Evolutionary conservation across 2,113 vertebrate genomes (phyloP).

Genomic region (Syrmaticus mikado): DNA sequence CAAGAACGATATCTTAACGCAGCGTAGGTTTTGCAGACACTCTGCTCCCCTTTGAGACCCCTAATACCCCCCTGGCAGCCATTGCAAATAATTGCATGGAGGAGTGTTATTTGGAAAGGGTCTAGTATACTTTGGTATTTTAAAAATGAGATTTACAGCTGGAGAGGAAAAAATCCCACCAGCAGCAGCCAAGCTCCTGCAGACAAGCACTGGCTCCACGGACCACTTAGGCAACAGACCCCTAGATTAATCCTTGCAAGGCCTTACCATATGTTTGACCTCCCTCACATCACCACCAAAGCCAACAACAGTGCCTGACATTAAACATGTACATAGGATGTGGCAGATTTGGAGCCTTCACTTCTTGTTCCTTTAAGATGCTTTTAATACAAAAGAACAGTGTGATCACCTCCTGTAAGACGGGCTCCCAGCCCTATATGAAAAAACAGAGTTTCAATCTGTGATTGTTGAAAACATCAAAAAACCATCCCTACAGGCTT

Average conservation of each 20-base stretch:
- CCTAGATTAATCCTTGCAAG: not conserved
- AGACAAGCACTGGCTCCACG: conserved; percentile 22
- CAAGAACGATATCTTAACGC: not conserved
- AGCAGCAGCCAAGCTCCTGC: conserved; percentile 43
- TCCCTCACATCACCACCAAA: conserved; percentile 6
- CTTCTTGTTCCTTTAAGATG: not conserved
- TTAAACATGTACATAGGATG: not conserved
- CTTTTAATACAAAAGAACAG: not conserved
- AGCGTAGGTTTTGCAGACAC: conserved; percentile 29
- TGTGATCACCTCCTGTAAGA: not conserved
- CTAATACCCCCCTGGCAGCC: not conserved
- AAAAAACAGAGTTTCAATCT: not conserved
- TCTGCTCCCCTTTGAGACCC: not conserved
- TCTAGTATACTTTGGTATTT: conserved; percentile 7
- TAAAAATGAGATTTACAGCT: conserved; percentile 59
- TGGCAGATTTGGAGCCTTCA: not conserved
- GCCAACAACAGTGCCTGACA: not conserved
- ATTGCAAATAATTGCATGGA: not conserved
- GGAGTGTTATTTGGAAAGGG: not conserved
- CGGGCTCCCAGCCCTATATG: not conserved
- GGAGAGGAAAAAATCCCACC: not conserved
- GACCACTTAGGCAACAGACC: not conserved
- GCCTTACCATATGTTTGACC: conserved; percentile 2
- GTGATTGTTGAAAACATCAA: not conserved
- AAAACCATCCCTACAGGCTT: not conserved